Base-by-base conservation (phyloP, 2,113 vertebrate species). In the Xerus inauris region DNA sequence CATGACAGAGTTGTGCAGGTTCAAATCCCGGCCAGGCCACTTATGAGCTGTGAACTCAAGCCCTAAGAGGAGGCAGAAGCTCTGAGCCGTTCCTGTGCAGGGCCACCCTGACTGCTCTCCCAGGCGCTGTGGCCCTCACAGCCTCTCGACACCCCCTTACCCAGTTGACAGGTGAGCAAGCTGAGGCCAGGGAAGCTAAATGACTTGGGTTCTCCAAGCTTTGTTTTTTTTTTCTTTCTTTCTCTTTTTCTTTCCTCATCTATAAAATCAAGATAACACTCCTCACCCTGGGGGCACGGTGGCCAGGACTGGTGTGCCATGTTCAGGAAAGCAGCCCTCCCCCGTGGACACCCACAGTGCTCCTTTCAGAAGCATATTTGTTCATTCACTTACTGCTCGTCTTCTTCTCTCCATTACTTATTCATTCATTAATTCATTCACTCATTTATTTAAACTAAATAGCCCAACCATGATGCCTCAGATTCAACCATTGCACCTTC, bases 111-210 rank as follows among this genome's bases (percentile, higher is more conserved):
- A 20, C 12, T 1, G 42, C 42, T 64, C 38, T 17, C 57, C 57
- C 57, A 24, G 19, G 13, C 17, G 10, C 0, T 2, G 3, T 0
- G 17, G 0, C 40, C 13, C 26, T 6, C 7, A 1, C 16, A 45
- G 6, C 72, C 76, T 47, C 38, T 24, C 59, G 1, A 30, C 73
- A 59, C n/a, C 47, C 67, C 1, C 35, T 45, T 40, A n/a, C 69
- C n/a, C 75, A 87, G 81, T 42, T 77, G 6, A 24, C 16, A 38
- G 35, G 8, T 54, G 54, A 2, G 5, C 40, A 75, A 40, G 59
- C 24, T 9, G 69, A 81, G 51, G 22, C 45, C 90, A 59, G 35
- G 87, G 35, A 51, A 51, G 8, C 45, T 62, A 42, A 76, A 38
- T 47, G 30, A 32, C 54, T 59, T 28, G 54, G 45, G 45, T 65